Conservation (phyloP, 2,797 vertebrate genomes). For the Spinibarbus caldwelli region DNA sequence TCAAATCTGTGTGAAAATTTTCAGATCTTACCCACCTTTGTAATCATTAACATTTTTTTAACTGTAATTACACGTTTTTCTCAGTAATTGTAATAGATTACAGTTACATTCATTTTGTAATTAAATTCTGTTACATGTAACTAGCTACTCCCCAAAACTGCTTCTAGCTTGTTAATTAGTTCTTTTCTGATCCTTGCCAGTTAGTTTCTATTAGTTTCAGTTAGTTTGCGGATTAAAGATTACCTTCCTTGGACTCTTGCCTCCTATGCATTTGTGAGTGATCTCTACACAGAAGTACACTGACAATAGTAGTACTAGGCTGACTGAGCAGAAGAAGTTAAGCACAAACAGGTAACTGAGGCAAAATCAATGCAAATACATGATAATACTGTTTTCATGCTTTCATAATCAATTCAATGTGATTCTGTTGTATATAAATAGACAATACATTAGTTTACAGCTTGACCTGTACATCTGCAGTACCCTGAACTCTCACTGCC, state of each 20-base stretch:
- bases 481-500: constrained; percentile 19
- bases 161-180: background rate
- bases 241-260: background rate
- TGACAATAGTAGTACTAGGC: background rate
- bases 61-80: no score
- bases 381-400: background rate
- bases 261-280: background rate
- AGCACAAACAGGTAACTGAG: background rate
- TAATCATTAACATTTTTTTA: no score
- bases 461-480: background rate
- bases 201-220: no score
- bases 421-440: background rate
- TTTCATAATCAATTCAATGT: background rate
- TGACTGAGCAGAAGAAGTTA: background rate
- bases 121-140: background rate
- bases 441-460: constrained; percentile 3
- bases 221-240: background rate
- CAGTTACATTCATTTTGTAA: background rate
- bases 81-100: no score
- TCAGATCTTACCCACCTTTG: no score
- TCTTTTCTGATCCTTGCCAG: background rate
- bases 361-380: background rate
- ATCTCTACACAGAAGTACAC: background rate
- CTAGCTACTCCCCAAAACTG: background rate
- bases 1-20: background rate